Percentiles rank a stretch among this genome's conserved stretches.
These are phyloP conservation scores for Heliconius ethilla DNA, from an alignment of 2,888 invertebrate genomes.

Conservation along the genomic window DNA sequence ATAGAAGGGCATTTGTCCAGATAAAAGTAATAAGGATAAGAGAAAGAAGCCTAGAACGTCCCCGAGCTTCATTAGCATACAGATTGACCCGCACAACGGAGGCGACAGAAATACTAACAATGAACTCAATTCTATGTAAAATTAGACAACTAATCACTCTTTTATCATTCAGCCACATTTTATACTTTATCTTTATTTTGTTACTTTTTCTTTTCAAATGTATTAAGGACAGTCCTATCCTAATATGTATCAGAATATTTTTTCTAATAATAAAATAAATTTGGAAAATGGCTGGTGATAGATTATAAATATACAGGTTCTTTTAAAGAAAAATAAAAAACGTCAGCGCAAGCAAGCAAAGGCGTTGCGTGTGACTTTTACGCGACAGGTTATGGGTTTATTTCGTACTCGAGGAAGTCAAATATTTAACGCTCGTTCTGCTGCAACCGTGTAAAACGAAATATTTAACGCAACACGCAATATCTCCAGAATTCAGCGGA, in stretches of 20 bases:
- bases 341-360: too few relatives aligned
- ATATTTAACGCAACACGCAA: too few relatives aligned
- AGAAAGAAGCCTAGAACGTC: constrained; percentile 52
- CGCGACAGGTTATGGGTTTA: not conserved
- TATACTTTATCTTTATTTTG: not conserved
- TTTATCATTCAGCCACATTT: constrained; percentile 21
- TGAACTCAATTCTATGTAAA: constrained; percentile 56
- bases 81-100: constrained; percentile 64
- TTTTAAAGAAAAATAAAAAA: too few relatives aligned
- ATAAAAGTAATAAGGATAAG: constrained; percentile 52
- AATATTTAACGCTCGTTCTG: too few relatives aligned
- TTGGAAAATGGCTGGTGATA: too few relatives aligned
- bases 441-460: too few relatives aligned
- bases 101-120: constrained; percentile 60
- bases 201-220: not conserved
- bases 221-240: too few relatives aligned
- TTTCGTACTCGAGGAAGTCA: not conserved
- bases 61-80: constrained; percentile 69
- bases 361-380: too few relatives aligned
- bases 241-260: too few relatives aligned
- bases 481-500: too few relatives aligned
- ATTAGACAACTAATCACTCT: constrained; percentile 34
- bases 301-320: too few relatives aligned
- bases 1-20: constrained; percentile 46
- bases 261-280: too few relatives aligned